A percentile compares a stretch with the other conserved stretches of the same genome.
Conservation (phyloP, 64 coral and sea anemone species). For the Montipora capricornis region DNA sequence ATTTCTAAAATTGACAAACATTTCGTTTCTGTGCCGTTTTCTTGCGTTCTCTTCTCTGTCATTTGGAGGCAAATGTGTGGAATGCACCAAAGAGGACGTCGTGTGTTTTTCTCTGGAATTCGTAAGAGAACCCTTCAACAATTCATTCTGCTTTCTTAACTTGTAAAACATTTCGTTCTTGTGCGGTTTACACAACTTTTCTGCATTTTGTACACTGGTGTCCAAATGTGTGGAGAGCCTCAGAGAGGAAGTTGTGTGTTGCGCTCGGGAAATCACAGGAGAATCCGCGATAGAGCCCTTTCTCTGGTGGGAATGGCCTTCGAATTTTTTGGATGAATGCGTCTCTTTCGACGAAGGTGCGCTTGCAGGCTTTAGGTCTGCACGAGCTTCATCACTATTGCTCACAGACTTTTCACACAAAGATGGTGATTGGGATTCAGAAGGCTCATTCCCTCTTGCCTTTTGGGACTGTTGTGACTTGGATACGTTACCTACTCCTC, state of each 20-base stretch:
- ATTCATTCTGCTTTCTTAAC: not conserved
- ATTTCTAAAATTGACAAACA: no score
- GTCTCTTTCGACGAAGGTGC: not conserved
- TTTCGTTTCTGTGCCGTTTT: no score
- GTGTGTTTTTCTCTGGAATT: no score
- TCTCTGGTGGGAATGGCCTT: not conserved
- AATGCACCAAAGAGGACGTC: no score
- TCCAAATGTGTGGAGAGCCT: not conserved
- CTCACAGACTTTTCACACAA: not conserved
- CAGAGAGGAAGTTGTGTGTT: not conserved
- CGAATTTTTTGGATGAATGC: not conserved
- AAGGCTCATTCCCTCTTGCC: no score
- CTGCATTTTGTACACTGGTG: not conserved
- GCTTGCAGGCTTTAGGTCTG: not conserved
- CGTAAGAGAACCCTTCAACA: not conserved
- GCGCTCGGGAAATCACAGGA: not conserved
- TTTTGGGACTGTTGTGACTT: no score
- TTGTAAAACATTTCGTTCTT: not conserved
- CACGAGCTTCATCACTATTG: not conserved
- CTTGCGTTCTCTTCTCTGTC: no score
- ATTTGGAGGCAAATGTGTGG: no score
- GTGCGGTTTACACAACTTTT: not conserved
- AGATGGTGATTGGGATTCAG: no score
- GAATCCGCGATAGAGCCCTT: not conserved
- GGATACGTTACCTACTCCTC: not conserved